phyloP scores from a whole-genome alignment of 2,113 vertebrate species.

The Nyctibius bracteatus region DNA sequence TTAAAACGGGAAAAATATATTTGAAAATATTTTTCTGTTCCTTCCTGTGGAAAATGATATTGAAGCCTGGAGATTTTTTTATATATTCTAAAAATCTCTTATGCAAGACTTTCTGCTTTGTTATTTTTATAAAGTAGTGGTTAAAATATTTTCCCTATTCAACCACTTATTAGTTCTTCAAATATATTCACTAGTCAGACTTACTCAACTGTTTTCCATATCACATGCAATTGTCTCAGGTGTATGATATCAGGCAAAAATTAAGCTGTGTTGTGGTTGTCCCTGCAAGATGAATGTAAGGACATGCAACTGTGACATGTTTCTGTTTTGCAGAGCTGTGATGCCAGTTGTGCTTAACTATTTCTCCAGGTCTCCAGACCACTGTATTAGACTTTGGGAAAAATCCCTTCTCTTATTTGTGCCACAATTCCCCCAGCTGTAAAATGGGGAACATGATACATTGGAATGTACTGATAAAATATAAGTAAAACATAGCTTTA shows the following conservation, averaged over 20 bases:
- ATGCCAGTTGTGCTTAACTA: neutral
- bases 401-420: neutral
- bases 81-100: neutral
- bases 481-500: neutral
- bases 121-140: neutral
- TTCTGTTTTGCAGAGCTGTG: neutral
- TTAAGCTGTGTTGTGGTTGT: neutral
- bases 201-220: neutral
- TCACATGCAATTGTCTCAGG: neutral
- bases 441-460: neutral
- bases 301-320: fast-evolving
- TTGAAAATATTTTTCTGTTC: neutral
- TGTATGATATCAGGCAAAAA: neutral
- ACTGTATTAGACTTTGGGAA: neutral
- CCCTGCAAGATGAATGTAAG: neutral
- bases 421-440: neutral
- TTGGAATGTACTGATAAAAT: neutral
- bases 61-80: neutral
- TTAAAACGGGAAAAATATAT: neutral
- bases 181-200: neutral
- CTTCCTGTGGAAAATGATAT: neutral
- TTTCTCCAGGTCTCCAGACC: neutral
- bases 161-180: neutral
- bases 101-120: neutral
- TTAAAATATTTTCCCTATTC: neutral